Percentiles rank a stretch among this genome's conserved stretches.
These are phyloP conservation scores for Acarapis woodi DNA, from an alignment of 1,140 invertebrate species.

Conservation along the genomic window DNA sequence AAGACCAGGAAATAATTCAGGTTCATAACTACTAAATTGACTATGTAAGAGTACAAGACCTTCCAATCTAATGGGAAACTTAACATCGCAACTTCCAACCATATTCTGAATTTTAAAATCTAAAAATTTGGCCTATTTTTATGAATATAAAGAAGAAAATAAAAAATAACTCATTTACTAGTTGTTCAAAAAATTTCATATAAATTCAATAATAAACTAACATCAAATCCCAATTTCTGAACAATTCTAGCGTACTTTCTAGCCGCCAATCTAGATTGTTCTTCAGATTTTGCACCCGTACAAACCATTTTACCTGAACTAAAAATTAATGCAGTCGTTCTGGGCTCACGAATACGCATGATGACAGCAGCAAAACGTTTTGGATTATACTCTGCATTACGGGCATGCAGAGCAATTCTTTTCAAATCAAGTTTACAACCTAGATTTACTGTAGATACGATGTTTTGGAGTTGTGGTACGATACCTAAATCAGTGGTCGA, in stretches of 20 bases:
- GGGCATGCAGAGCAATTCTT: constrained; percentile 88
- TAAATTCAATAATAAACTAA: constrained; percentile 21
- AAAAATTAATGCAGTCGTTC: constrained; percentile 95
- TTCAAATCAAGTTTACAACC: constrained; percentile 83
- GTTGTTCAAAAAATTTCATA: neutral
- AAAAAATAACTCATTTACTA: neutral
- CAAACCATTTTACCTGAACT: constrained; percentile 99
- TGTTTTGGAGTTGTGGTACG: constrained; percentile 75
- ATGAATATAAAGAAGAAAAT: constrained; percentile 10
- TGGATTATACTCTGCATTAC: constrained; percentile 99
- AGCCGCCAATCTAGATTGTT: constrained; percentile 78
- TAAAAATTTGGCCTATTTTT: constrained; percentile 72
- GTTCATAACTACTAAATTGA: constrained; percentile 65
- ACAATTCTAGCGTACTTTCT: constrained; percentile 97
- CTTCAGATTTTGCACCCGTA: constrained; percentile 97
- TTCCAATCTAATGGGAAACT: constrained; percentile 92
- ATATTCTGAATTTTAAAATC: constrained; percentile 99
- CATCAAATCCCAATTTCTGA: constrained; percentile 84
- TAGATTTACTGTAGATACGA: constrained; percentile 91
- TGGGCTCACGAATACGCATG: constrained; percentile 91
- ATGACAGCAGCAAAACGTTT: constrained; percentile 99
- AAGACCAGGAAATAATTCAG: constrained; percentile 72
- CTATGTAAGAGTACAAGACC: constrained; percentile 82
- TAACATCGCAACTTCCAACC: constrained; percentile 97
- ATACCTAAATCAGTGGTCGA: constrained; percentile 76